These are phyloP conservation scores for Acrobasis consociella DNA, from an alignment of 2,888 invertebrate species.

Conservation along the genomic window DNA sequence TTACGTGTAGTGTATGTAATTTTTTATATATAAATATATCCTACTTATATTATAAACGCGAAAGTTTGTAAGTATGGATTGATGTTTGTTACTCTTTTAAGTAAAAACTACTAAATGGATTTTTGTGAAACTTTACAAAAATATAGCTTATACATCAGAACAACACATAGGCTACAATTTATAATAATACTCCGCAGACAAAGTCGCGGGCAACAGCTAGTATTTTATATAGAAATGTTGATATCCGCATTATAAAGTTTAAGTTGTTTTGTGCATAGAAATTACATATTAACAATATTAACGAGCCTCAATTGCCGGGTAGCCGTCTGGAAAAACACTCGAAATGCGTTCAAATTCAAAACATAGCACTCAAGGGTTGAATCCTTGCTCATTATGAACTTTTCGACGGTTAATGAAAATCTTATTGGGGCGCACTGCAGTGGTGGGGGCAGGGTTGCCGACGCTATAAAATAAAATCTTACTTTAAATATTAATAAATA, in stretches of 20 bases:
- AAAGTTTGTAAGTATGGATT: too few species aligned
- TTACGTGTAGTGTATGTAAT: too few species aligned
- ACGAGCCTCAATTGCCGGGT: conserved; percentile 2
- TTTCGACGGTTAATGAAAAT: conserved; percentile 80
- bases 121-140: too few species aligned
- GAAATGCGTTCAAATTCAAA: conserved; percentile 18
- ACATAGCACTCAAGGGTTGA: conserved; percentile 47
- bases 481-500: too few species aligned
- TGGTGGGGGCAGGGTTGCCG: conserved; percentile 41
- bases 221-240: neutral
- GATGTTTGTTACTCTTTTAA: too few species aligned
- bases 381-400: conserved; percentile 77
- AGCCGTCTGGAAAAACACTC: conserved; percentile 15
- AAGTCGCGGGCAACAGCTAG: too few species aligned
- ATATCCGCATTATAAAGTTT: neutral
- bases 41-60: too few species aligned
- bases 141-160: too few species aligned
- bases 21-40: too few species aligned
- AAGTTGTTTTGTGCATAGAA: neutral
- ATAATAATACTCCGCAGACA: too few species aligned
- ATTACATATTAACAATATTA: neutral
- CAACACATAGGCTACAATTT: too few species aligned
- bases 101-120: too few species aligned
- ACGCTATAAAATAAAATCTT: neutral
- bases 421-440: conserved; percentile 74